Conservation (phyloP, 2,888 invertebrate species). For the Chydorus sphaericus region DNA sequence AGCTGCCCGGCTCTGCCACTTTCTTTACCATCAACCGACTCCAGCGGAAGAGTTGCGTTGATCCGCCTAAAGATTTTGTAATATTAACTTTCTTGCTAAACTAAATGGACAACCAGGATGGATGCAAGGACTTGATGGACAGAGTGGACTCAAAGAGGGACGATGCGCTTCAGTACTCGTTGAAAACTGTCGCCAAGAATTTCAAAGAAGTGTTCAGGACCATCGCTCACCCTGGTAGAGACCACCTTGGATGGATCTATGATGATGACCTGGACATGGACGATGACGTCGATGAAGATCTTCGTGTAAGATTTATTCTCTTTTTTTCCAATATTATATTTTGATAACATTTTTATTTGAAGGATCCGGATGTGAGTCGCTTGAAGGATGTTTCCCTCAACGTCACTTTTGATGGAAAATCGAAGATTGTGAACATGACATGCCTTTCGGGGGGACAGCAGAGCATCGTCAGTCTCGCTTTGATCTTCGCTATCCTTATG, state of each 20-base stretch:
- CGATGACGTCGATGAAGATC: background rate
- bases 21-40: conserved; percentile 97
- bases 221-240: conserved; percentile 57
- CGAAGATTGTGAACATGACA: conserved; percentile 99
- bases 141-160: conserved; percentile 89
- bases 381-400: background rate
- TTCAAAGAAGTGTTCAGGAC: conserved; percentile 97
- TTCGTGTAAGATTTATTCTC: background rate
- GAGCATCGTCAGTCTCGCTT: conserved; percentile 87
- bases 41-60: conserved; percentile 41
- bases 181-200: conserved; percentile 94
- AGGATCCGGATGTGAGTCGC: no score
- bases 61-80: no score
- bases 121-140: conserved; percentile 81
- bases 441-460: conserved; percentile 98
- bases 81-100: background rate
- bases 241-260: conserved; percentile 4
- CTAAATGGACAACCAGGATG: background rate
- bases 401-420: conserved; percentile 87
- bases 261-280: background rate
- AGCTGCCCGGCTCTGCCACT: conserved; percentile 88
- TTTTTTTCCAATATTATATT: background rate
- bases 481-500: conserved; percentile 99
- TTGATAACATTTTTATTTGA: no score
- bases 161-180: conserved; percentile 97